Evolutionary conservation across 2,888 invertebrate species (phyloP).

Genomic region (Protonemura montana): DNA sequence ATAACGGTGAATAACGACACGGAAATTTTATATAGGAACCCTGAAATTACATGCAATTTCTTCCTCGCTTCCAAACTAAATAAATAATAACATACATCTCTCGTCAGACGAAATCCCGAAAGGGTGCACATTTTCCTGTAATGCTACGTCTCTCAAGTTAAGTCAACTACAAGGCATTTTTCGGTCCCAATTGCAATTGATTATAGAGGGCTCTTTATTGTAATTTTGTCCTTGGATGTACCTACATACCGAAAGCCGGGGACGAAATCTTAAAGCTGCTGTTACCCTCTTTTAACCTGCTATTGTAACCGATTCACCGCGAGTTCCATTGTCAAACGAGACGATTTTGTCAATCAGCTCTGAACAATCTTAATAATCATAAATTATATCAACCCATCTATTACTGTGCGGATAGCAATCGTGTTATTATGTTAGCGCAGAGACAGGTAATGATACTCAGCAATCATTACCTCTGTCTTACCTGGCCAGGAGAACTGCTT

Average conservation of each 20-base stretch:
- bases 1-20: not conserved
- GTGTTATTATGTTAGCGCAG: constrained; percentile 23
- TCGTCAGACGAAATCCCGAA: not conserved
- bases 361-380: constrained; percentile 16
- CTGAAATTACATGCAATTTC: not conserved
- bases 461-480: constrained; percentile 17
- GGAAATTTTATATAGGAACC: not conserved
- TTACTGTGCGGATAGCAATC: constrained; percentile 18
- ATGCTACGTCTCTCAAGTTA: not conserved
- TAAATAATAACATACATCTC: not conserved
- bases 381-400: constrained; percentile 37
- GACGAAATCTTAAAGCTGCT: not conserved
- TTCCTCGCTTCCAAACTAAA: not conserved
- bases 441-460: constrained; percentile 26
- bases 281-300: not conserved
- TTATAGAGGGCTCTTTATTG: not conserved
- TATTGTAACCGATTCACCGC: not conserved
- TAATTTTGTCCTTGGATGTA: not conserved
- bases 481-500: not conserved
- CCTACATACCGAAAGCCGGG: not conserved
- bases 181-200: not conserved
- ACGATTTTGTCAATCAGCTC: not conserved
- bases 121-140: not conserved
- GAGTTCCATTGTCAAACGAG: constrained; percentile 23
- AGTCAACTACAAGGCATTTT: not conserved